These are phyloP conservation scores for Sitta carolinensis DNA, from an alignment of 2,797 vertebrate genomes.

Conservation along the genomic window DNA sequence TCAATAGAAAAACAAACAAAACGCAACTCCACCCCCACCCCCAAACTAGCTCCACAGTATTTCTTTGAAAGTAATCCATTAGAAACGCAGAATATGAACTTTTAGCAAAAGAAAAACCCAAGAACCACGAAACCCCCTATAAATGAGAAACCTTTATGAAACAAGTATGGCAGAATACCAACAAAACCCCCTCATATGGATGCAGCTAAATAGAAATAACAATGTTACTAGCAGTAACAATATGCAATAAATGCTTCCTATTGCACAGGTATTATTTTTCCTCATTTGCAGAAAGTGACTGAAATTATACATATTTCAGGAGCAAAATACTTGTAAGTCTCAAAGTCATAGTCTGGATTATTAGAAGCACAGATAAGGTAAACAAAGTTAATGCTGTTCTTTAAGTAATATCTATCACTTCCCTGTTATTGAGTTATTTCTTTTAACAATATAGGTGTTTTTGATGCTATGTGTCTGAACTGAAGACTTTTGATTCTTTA, in stretches of 20 bases:
- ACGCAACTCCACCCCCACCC: neutral
- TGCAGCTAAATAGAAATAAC: conserved; percentile 15
- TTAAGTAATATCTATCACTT: conserved; percentile 98
- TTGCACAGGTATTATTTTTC: neutral
- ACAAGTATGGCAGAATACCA: conserved; percentile 28
- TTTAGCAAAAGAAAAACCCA: conserved; percentile 2
- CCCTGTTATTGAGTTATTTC: conserved; percentile 92
- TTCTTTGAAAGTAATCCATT: conserved; percentile 55
- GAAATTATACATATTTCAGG: conserved; percentile 46
- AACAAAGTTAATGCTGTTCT: conserved; percentile 87
- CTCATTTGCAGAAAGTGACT: conserved; percentile 19
- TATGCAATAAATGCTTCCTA: neutral
- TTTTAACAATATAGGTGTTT: conserved; percentile 88
- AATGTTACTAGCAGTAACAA: conserved; percentile 22
- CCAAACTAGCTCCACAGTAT: neutral
- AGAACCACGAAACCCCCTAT: neutral
- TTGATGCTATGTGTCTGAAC: conserved; percentile 90
- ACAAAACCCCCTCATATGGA: conserved; percentile 27
- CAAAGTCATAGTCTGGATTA: conserved; percentile 56
- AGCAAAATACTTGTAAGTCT: conserved; percentile 50
- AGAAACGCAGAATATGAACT: conserved; percentile 55
- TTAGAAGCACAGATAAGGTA: conserved; percentile 73
- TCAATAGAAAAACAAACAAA: conserved; percentile 60
- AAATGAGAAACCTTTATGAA: neutral
- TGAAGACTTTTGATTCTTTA: conserved; percentile 90